Evolutionary conservation across 2,888 invertebrate species (phyloP), one percentile per base, ranked within the genome.

Genomic region (Nymphalis polychloros): DNA sequence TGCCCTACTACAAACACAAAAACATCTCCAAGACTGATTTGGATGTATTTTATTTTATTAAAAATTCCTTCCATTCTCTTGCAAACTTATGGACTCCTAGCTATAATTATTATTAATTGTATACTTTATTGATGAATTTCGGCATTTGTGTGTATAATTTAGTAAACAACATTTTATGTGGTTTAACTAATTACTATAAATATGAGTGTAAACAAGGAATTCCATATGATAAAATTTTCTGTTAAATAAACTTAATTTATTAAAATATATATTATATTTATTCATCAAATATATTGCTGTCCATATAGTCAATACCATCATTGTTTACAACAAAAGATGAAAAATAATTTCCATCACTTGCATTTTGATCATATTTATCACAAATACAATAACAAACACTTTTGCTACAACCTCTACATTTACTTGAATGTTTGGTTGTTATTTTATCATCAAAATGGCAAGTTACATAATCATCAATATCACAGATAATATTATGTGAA

Each of bases 361-460:
- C 67, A 76, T 84, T 78, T 77, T 71, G 78, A 76, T 89, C 81
- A 84, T 91, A 90, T 72, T 82, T 84, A 61, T 64, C 76, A 79
- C 92, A 92, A 68, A 81, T 77, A 80, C 92, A 92, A 77, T 90
- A 90, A 73, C 79, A 80, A 49, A 75, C 71, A 79, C 91, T 92
- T 77, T 84, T 88, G 48, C 85, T 76, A 81, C 92, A 92, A 50
- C 81, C 77, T 75, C 89, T 85, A 79, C 92, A 92, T 82, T 91
- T 92, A 63, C 72, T 84, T 8, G 83, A 80, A 83, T 93, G 92
- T 79, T 88, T 92, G 20, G 84, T 75, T 61, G 86, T 86, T 66
- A 92, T 86, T 78, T 88, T 86, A 73, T 89, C 82, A 69, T 87
- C 77, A 84, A 87, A 93, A 63, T 84, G 72, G 81, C 92, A 92